phyloP scores from a whole-genome alignment of 2,797 vertebrate species.

The Enteromius mattozi region DNA sequence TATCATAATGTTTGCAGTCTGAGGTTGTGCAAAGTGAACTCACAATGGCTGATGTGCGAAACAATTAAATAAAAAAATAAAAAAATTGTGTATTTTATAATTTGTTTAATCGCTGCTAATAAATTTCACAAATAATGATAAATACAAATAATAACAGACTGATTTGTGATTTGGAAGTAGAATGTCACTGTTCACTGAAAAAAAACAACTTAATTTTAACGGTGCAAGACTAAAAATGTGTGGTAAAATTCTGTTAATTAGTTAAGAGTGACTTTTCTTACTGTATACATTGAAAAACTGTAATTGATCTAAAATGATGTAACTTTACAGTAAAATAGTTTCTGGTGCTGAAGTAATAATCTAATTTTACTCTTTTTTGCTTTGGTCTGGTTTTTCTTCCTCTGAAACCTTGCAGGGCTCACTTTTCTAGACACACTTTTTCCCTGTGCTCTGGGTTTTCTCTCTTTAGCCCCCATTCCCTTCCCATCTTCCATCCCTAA shows the following conservation, averaged over 20 bases:
- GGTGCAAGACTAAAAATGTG: neutral
- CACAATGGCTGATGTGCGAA: too few relatives aligned
- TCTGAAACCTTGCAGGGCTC: neutral
- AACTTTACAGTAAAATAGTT: neutral
- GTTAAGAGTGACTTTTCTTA: neutral
- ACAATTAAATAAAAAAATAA: too few relatives aligned
- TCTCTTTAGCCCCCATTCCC: neutral
- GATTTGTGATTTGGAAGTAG: neutral
- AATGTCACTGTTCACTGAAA: neutral
- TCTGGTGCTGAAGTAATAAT: neutral
- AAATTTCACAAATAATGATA: too few relatives aligned
- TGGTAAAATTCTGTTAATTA: neutral
- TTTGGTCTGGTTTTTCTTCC: neutral
- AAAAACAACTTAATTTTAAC: neutral
- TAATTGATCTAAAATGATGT: neutral
- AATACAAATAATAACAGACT: too few relatives aligned
- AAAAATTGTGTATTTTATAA: too few relatives aligned
- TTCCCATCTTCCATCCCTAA: neutral
- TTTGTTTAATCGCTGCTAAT: neutral
- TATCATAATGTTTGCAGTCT: neutral
- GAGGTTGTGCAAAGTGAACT: neutral
- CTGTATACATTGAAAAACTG: neutral
- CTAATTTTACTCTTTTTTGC: neutral
- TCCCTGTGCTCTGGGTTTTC: neutral
- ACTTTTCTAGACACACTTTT: neutral